Base-by-base conservation (phyloP, 2,113 vertebrate species). In the Mustela nigripes region DNA sequence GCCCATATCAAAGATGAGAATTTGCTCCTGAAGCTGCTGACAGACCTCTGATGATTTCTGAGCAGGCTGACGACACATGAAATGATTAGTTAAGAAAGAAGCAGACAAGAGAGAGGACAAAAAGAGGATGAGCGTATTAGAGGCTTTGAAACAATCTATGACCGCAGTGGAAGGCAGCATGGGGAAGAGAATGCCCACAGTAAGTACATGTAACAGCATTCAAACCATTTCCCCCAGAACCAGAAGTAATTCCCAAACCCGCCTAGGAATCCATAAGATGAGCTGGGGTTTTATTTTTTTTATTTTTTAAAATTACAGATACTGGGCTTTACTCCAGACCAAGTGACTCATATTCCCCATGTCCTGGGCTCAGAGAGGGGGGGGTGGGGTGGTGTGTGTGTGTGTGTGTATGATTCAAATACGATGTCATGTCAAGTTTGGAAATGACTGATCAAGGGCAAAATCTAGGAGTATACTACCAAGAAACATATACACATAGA, bases 91-190 rank as follows among this genome's bases (percentile, higher is more conserved):
- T 6, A 24, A 36, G 42, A 67, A 16, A 4, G 42, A 45, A 81
- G 48, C 36, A 19, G 50, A 39, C 22, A 62, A 26, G 3, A 9
- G 11, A 90, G 8, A 73, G 2, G 42, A 11, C 8, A 11, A 58
- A 36, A 53, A 14, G 50, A 14, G 1, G 22, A 26, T 6, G 19
- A 33, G 12, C 0, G 0, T 1, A 28, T 6, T 1, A 11, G 60
- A 19, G 45, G 21, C 50, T 87, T 4, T 7, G 22, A 76, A 26
- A 10, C 1, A 7, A 71, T 11, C 67, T 69, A 0, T 0, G 15
- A 21, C 76, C n/a, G 42, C 14, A 18, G 0, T 0, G 39, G 11
- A 36, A 48, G 50, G 16, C 45, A 21, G 79, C 11, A 1, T 6
- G 56, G 63, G 5, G n/a, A 26, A 36, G 18, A 73, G 36, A n/a